A percentile compares a stretch with the other conserved stretches of the same genome.
These are phyloP conservation scores for Drosophila pegasa DNA, from an alignment of 2,888 invertebrate genomes.

Conservation along the genomic window DNA sequence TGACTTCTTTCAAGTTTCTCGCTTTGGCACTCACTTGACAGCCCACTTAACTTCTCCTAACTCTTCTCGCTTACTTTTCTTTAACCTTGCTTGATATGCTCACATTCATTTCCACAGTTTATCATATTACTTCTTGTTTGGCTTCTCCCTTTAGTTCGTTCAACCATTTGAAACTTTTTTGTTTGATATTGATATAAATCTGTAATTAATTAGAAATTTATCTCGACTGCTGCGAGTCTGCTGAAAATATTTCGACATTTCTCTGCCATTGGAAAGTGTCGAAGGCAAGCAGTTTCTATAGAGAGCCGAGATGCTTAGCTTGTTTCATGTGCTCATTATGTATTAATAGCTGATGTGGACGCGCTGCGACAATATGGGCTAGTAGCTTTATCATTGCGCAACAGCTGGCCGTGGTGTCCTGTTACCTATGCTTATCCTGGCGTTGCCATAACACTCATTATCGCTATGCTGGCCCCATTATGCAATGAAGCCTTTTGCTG, in stretches of 20 bases:
- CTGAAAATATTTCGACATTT: neutral
- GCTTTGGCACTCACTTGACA: neutral
- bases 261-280: neutral
- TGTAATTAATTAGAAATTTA: neutral
- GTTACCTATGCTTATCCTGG: slow-evolving; percentile 42
- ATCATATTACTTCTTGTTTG: neutral
- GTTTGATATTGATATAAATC: neutral
- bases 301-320: neutral
- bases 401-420: slow-evolving; percentile 59
- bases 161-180: neutral
- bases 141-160: neutral
- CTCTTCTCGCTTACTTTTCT: neutral
- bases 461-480: slow-evolving; percentile 43
- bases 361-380: slow-evolving; percentile 26
- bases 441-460: slow-evolving; percentile 71
- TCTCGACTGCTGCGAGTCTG: neutral
- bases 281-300: neutral
- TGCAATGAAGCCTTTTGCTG: slow-evolving; percentile 23
- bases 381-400: slow-evolving; percentile 57
- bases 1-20: neutral
- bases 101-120: no score
- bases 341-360: slow-evolving; percentile 4
- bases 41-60: neutral
- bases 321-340: neutral
- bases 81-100: neutral